phyloP scores from a whole-genome alignment of 53 echinoderm and acorn worm species.

The Luidia sarsii region DNA sequence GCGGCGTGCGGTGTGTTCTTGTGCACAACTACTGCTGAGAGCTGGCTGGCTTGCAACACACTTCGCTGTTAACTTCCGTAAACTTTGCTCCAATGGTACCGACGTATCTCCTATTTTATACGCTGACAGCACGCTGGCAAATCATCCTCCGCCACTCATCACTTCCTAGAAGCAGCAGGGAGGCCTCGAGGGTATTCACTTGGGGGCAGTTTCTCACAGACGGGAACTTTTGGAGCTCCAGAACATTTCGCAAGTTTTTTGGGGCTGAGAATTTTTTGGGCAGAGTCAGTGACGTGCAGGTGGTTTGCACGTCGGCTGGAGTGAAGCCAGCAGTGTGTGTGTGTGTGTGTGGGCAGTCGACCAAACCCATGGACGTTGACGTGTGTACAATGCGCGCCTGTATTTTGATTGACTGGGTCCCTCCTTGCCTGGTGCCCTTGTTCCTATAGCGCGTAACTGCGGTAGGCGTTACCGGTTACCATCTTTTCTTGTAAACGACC shows the following conservation, averaged over 20 bases:
- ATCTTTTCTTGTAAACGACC: constrained; percentile 21
- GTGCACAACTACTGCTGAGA: background rate
- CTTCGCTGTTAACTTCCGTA: constrained; percentile 10
- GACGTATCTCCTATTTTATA: constrained; percentile 27
- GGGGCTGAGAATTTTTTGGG: no score
- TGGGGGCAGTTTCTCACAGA: constrained; percentile 4
- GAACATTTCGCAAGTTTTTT: background rate
- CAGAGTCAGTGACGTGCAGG: no score
- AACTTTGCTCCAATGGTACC: constrained; percentile 21
- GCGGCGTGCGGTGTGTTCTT: no score
- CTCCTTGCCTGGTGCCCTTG: constrained; percentile 6
- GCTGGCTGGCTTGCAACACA: background rate
- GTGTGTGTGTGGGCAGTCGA: background rate
- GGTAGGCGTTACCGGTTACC: constrained; percentile 11
- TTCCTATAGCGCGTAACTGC: background rate
- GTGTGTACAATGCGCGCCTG: constrained; percentile 6
- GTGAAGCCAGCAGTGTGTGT: no score
- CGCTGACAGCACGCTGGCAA: background rate
- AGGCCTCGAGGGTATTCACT: no score
- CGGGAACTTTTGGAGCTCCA: background rate
- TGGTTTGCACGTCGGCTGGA: background rate
- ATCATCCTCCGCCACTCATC: constrained; percentile 12
- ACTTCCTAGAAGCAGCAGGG: constrained; percentile 45
- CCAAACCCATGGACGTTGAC: constrained; percentile 25
- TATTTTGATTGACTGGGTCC: constrained; percentile 32